A percentile compares a stretch with the other conserved stretches of the same genome.
These are phyloP conservation scores for Procambarus virginalis DNA, from an alignment of 1,140 invertebrate genomes.

Conservation along the genomic window DNA sequence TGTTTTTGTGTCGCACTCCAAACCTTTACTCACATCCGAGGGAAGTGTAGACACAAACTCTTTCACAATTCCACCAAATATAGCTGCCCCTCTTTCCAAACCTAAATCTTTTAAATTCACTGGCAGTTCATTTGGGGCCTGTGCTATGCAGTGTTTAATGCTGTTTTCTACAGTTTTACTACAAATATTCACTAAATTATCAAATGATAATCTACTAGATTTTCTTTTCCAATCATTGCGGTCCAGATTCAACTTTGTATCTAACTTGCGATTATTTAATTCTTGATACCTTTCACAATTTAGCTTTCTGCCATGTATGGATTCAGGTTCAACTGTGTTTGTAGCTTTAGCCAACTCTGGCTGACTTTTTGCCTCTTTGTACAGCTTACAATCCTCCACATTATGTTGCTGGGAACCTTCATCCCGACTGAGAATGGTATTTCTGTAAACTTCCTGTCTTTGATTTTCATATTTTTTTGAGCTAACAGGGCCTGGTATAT, in stretches of 20 bases:
- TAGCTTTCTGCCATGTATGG: neutral
- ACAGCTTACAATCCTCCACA: neutral
- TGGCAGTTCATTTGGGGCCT: slow-evolving; percentile 44
- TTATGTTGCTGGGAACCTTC: neutral
- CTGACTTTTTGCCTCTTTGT: neutral
- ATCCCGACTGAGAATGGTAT: neutral
- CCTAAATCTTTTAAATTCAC: slow-evolving; percentile 37
- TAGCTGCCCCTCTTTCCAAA: slow-evolving; percentile 30
- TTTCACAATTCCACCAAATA: slow-evolving; percentile 50
- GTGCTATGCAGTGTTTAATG: slow-evolving; percentile 39
- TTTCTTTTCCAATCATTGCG: slow-evolving; percentile 36
- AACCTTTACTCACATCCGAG: slow-evolving; percentile 15
- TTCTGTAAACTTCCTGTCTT: neutral
- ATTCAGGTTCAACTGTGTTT: neutral
- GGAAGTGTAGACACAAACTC: slow-evolving; percentile 50
- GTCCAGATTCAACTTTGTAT: neutral
- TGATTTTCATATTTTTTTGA: neutral
- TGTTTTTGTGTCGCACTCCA: neutral
- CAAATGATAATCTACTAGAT: slow-evolving; percentile 36
- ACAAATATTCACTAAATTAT: slow-evolving; percentile 51
- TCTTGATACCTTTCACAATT: neutral
- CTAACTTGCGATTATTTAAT: neutral
- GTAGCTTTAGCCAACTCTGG: neutral
- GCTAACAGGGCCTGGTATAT: neutral
- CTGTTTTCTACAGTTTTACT: slow-evolving; percentile 48